These are phyloP conservation scores for Anodontia alba DNA, from an alignment of 2,888 invertebrate species.

Conservation along the genomic window DNA sequence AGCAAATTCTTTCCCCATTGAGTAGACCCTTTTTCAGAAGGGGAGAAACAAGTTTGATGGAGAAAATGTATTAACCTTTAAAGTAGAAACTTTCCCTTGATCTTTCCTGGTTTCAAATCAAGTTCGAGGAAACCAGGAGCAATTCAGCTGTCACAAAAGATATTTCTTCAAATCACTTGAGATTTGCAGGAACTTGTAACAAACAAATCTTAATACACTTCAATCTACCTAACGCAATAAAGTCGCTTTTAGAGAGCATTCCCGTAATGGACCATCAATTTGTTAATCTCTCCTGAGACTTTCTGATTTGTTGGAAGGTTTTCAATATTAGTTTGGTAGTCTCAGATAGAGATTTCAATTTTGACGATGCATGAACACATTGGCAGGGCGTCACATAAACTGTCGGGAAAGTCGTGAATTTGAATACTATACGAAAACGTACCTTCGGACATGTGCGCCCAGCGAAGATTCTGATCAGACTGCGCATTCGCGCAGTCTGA, in stretches of 20 bases:
- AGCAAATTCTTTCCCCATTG: too few relatives aligned
- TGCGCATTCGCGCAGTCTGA: too few relatives aligned
- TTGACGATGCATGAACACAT: not conserved
- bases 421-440: too few relatives aligned
- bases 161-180: slow-evolving; percentile 6
- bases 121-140: not conserved
- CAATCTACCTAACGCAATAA: slow-evolving; percentile 18
- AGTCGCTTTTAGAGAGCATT: slow-evolving; percentile 11
- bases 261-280: slow-evolving; percentile 13
- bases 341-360: slow-evolving; percentile 11
- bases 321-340: slow-evolving; percentile 17
- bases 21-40: too few relatives aligned
- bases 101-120: too few relatives aligned
- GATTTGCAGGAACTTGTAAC: not conserved
- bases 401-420: too few relatives aligned
- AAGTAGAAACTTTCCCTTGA: too few relatives aligned
- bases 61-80: too few relatives aligned
- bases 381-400: not conserved
- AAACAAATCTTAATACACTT: slow-evolving; percentile 15
- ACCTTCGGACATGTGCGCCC: too few relatives aligned
- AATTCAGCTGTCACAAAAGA: slow-evolving; percentile 5
- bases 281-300: slow-evolving; percentile 1
- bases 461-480: too few relatives aligned
- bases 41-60: too few relatives aligned
- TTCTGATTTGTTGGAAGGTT: slow-evolving; percentile 11